Conservation (phyloP, 2,797 vertebrate species). For the Acropternis orthonyx region DNA sequence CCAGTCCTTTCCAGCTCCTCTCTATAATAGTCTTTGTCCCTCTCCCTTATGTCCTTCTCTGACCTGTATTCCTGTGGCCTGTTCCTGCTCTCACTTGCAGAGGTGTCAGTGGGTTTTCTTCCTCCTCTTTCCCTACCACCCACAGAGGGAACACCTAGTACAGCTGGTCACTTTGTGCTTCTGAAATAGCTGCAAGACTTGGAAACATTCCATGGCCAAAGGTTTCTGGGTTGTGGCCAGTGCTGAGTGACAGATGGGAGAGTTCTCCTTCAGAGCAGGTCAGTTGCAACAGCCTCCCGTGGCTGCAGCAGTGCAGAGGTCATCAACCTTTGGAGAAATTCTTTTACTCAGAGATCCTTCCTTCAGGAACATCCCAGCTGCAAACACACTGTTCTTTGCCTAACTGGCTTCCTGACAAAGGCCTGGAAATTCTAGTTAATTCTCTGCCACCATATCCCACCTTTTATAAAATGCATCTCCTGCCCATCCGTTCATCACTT, state of each 20-base stretch:
- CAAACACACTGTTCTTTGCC: neutral
- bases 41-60: neutral
- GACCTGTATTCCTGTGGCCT: neutral
- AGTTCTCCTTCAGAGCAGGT: neutral
- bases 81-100: neutral
- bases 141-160: conserved; percentile 30
- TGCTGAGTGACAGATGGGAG: neutral
- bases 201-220: neutral
- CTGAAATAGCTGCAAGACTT: neutral
- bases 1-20: neutral
- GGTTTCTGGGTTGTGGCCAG: neutral
- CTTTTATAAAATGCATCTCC: neutral
- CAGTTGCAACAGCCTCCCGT: neutral
- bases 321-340: neutral
- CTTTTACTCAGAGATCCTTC: neutral
- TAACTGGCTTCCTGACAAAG: neutral
- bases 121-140: neutral
- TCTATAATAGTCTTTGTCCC: neutral
- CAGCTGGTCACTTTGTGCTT: neutral
- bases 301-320: neutral
- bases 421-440: neutral
- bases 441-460: neutral
- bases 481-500: neutral
- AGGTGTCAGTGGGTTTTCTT: neutral
- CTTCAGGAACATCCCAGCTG: neutral